phyloP scores from a whole-genome alignment of 2,797 vertebrate species.

The Neomorphus geoffroyi region DNA sequence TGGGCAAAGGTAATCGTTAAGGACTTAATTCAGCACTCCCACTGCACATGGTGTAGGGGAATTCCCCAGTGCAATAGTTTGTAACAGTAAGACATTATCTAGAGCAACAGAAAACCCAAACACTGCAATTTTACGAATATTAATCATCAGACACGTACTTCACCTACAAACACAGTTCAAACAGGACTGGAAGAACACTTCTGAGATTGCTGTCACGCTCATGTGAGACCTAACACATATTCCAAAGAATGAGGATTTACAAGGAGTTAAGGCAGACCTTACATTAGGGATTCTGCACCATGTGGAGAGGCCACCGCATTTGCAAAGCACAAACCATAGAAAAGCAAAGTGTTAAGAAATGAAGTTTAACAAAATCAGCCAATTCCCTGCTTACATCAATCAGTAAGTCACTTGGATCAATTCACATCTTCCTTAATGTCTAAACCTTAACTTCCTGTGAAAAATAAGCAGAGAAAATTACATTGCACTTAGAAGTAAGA shows the following conservation, averaged over 20 bases:
- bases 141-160: background rate
- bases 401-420: background rate
- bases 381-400: background rate
- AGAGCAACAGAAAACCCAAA: background rate
- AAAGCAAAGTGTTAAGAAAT: background rate
- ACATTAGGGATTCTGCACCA: background rate
- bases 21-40: background rate
- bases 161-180: background rate
- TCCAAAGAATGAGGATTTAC: background rate
- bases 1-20: background rate
- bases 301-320: accelerated
- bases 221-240: background rate
- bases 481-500: background rate
- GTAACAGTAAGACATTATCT: background rate
- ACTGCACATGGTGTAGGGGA: background rate
- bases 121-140: background rate
- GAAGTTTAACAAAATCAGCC: background rate
- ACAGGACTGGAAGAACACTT: background rate
- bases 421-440: background rate
- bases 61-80: background rate
- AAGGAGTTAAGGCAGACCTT: accelerated
- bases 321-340: background rate
- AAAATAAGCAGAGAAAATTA: conserved; percentile 23
- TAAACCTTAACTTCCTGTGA: background rate
- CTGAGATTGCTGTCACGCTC: background rate